phyloP scores from a whole-genome alignment of 2,888 invertebrate species.

The Polietes domitor region DNA sequence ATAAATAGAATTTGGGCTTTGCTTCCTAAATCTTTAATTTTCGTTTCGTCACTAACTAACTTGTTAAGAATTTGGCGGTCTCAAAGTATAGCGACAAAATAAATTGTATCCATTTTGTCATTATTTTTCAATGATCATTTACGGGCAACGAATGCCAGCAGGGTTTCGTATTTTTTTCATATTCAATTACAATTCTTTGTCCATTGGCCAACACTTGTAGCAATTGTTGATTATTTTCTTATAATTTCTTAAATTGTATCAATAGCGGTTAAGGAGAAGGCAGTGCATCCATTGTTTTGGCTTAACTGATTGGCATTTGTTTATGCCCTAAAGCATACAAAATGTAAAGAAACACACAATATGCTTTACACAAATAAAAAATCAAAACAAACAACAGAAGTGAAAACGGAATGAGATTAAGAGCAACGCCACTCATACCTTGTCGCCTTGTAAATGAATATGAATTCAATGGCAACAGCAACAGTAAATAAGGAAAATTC shows the following conservation, averaged over 20 bases:
- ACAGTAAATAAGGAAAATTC: conserved; percentile 60
- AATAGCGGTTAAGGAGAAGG: neutral
- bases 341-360: neutral
- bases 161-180: no score
- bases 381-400: conserved; percentile 30
- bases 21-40: no score
- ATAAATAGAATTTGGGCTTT: no score
- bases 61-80: no score
- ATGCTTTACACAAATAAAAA: conserved; percentile 38
- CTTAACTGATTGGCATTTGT: conserved; percentile 69
- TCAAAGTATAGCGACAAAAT: no score
- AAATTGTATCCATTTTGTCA: no score
- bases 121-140: no score
- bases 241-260: conserved; percentile 47
- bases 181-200: no score
- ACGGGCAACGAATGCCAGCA: no score
- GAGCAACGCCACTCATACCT: conserved; percentile 23
- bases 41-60: no score
- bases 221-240: conserved; percentile 52
- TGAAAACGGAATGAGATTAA: conserved; percentile 35
- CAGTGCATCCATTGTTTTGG: conserved; percentile 36
- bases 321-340: conserved; percentile 67
- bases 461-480: conserved; percentile 66
- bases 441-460: neutral
- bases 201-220: conserved; percentile 10